Base-by-base conservation (phyloP, 1,140 invertebrate genomes). In the Globodera ellingtonae region DNA sequence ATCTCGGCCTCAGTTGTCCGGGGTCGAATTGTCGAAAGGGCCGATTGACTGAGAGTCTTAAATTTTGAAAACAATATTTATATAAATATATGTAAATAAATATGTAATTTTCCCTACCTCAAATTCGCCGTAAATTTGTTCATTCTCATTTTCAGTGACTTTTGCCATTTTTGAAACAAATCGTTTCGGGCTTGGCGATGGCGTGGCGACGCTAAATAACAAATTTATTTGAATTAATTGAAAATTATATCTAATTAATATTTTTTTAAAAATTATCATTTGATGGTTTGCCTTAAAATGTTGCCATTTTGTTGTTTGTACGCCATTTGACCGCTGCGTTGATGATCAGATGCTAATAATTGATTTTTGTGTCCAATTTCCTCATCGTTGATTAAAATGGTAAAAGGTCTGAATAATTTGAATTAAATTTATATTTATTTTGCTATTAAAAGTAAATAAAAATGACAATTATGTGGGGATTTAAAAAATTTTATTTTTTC, bases 111-210 rank as follows among this genome's bases (percentile, higher is more conserved):
- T 78, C 35, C 35, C 35, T 35, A 46, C 81, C 9, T 83, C 82
- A 81, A 83, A 83, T 73, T 83, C 81, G 4, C 67, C 50, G 50
- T 84, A 83, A 44, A 84, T 46, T 15, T 35, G 67, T 69, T 84
- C 82, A 81, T 83, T 84, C 44, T 84, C 82, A 72, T 66, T 83
- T 69, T 84, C 82, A 21, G 21, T n/a, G 10, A 83, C 78, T 73
- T 70, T 79, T 70, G 82, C 82, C 81, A 83, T 83, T 81, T 80
- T 82, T 8, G 72, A 48, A n/a, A 80, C 72, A 59, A 79, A 78
- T 81, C 56, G 56, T 83, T 82, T 44, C 6, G 65, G 13, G 74
- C 56, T 67, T 18, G 18, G n/a, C 77, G 78, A 35, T 13, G 77
- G 56, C 44, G 67, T n/a, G n/a, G 44, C 13, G 13, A 75, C 78